A percentile compares a stretch with the other conserved stretches of the same genome.
These are phyloP conservation scores for Epirrhoe tristata DNA, from an alignment of 2,888 invertebrate genomes.

Conservation along the genomic window DNA sequence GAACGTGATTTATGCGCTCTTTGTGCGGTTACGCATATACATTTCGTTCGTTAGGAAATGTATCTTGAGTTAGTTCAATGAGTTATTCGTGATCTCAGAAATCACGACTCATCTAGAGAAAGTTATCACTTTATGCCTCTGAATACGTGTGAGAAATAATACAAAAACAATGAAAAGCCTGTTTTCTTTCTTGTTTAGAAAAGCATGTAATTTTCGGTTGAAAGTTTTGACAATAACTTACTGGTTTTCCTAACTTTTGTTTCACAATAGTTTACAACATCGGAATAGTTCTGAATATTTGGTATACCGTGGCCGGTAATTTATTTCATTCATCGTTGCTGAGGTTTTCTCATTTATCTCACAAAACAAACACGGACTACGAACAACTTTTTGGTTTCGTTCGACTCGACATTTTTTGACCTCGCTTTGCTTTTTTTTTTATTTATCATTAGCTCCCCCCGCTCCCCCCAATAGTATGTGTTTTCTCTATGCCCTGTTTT, in stretches of 20 bases:
- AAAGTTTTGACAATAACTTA: background rate
- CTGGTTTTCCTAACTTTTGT: background rate
- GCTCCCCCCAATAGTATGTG: too few species aligned
- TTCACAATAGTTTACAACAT: background rate
- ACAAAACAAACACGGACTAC: background rate
- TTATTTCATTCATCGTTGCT: background rate
- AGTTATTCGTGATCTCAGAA: background rate
- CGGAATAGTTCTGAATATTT: background rate
- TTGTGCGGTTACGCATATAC: background rate
- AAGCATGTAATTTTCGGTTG: background rate
- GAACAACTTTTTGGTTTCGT: background rate
- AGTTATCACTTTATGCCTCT: background rate
- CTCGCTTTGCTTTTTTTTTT: too few species aligned
- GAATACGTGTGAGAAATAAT: background rate
- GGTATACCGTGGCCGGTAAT: background rate
- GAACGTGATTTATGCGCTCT: background rate
- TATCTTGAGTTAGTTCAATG: background rate
- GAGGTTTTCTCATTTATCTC: background rate
- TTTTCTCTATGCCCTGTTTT: too few species aligned
- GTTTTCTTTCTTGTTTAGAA: background rate
- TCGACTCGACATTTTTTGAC: too few species aligned
- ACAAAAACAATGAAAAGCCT: background rate
- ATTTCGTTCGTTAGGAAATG: background rate
- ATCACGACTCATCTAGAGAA: background rate
- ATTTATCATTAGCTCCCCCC: too few species aligned